A percentile compares a stretch with the other conserved stretches of the same genome.
Conservation (phyloP, 2,113 vertebrate genomes). For the Microcebus lehilahytsara region DNA sequence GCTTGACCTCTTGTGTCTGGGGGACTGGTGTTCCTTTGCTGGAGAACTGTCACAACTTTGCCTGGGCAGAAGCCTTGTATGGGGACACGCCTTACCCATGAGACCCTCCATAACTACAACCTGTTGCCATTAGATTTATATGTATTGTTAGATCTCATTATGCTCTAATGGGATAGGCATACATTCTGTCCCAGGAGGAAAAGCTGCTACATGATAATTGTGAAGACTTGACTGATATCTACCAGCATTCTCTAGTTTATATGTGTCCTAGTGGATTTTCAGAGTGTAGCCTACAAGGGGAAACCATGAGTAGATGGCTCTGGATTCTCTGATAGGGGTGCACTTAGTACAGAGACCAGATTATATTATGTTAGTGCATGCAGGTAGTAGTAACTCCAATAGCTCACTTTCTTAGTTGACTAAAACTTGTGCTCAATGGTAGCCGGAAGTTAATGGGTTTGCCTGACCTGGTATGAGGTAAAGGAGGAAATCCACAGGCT, state of each 20-base stretch:
- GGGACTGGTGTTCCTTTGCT: neutral
- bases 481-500: neutral
- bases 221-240: neutral
- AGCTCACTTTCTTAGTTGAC: neutral
- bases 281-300: neutral
- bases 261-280: neutral
- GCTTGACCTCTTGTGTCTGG: rapidly evolving
- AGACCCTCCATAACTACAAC: neutral
- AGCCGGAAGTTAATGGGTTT: neutral
- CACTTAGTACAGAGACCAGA: neutral
- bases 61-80: neutral
- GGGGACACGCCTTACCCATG: rapidly evolving
- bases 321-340: neutral
- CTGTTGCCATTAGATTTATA: neutral
- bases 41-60: neutral
- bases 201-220: neutral
- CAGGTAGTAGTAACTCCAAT: neutral
- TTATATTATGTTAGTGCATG: neutral
- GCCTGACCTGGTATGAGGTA: neutral
- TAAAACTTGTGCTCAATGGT: neutral
- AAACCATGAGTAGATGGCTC: neutral
- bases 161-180: too few relatives aligned
- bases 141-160: too few relatives aligned
- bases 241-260: neutral
- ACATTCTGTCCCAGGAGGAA: neutral